Conservation (phyloP, 2,113 vertebrate genomes). For the Zingel zingel region DNA sequence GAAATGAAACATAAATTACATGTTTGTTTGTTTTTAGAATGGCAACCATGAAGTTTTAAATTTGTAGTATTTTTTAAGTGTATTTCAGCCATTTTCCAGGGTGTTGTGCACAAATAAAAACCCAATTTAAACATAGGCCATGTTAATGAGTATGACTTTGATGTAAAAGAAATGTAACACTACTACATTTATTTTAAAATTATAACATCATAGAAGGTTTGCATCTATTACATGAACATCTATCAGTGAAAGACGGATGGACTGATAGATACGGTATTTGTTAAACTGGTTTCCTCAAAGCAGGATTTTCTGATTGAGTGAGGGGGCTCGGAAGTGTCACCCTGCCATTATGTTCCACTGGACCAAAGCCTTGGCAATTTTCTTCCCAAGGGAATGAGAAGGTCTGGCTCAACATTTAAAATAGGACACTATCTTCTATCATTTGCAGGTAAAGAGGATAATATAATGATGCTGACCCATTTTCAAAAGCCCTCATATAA, state of each 20-base stretch:
- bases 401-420: conserved; percentile 48
- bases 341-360: conserved; percentile 49
- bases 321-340: conserved; percentile 33
- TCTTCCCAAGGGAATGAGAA: conserved; percentile 45
- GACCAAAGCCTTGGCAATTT: conserved; percentile 64
- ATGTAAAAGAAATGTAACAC: background rate
- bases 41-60: background rate
- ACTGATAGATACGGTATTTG: conserved; percentile 15
- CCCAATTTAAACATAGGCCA: background rate
- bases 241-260: background rate
- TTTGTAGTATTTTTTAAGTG: background rate
- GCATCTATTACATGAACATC: background rate
- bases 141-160: background rate
- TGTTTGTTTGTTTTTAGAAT: background rate
- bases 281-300: conserved; percentile 26
- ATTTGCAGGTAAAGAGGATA: conserved; percentile 72
- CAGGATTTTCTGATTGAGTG: conserved; percentile 57
- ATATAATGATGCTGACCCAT: conserved; percentile 64
- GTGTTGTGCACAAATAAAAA: background rate
- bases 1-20: conserved; percentile 16
- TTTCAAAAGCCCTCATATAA: conserved; percentile 70
- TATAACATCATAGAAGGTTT: background rate
- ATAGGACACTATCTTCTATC: conserved; percentile 51
- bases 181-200: background rate
- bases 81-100: background rate